A percentile compares a stretch with the other conserved stretches of the same genome.
These are phyloP conservation scores for Erebia ligea DNA, from an alignment of 2,888 invertebrate genomes.

Conservation along the genomic window DNA sequence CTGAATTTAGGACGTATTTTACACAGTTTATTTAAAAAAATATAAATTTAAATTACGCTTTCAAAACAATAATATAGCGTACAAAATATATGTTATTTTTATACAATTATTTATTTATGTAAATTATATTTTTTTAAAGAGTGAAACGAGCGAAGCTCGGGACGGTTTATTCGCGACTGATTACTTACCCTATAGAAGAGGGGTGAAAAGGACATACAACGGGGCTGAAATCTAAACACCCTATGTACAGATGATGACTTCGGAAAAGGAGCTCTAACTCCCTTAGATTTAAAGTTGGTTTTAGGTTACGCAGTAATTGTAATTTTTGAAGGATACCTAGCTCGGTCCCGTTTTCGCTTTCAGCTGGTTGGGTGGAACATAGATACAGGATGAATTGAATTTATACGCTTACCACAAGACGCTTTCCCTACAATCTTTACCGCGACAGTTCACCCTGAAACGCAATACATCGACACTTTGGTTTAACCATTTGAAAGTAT, in stretches of 20 bases:
- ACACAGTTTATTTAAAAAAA: slow-evolving; percentile 16
- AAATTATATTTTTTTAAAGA: slow-evolving; percentile 47
- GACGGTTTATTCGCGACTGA: slow-evolving; percentile 80
- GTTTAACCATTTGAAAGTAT: background rate
- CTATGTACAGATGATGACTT: slow-evolving; percentile 46
- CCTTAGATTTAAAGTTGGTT: slow-evolving; percentile 34
- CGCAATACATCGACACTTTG: slow-evolving; percentile 28
- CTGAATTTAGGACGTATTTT: slow-evolving; percentile 25
- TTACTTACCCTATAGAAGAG: slow-evolving; percentile 68
- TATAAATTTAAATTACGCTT: slow-evolving; percentile 6
- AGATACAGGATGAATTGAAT: slow-evolving; percentile 80
- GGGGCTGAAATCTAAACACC: slow-evolving; percentile 48
- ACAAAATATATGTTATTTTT: slow-evolving; percentile 49
- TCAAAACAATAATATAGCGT: slow-evolving; percentile 38
- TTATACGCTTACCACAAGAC: slow-evolving; percentile 60
- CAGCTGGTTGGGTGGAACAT: slow-evolving; percentile 73
- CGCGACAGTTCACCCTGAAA: slow-evolving; percentile 48
- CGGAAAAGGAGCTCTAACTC: slow-evolving; percentile 44
- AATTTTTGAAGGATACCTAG: slow-evolving; percentile 71
- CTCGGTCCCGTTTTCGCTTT: slow-evolving; percentile 67
- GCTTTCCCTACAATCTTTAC: slow-evolving; percentile 53
- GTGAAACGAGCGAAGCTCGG: slow-evolving; percentile 64
- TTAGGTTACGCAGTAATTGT: slow-evolving; percentile 42
- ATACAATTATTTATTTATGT: slow-evolving; percentile 44
- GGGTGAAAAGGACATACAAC: slow-evolving; percentile 76